Evolutionary conservation across 64 coral and sea anemone genomes (phyloP), one percentile per base, ranked within the genome.

Genomic region (Actinia equina): DNA sequence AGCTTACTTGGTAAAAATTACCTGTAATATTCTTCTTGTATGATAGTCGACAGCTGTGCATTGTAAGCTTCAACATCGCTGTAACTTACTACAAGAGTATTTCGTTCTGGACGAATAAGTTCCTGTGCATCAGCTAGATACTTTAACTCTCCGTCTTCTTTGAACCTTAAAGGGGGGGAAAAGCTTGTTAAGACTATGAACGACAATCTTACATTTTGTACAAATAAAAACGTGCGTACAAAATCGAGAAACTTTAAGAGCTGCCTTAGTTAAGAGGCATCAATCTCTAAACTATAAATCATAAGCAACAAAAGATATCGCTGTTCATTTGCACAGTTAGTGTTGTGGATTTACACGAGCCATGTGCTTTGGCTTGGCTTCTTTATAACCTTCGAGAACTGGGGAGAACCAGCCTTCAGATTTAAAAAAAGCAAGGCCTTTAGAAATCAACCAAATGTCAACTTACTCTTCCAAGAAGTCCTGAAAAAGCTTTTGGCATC

Each of bases 401-500:
- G 4, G 4, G 4, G 46, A 49, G 18, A 65, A 22, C 22, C 7
- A 65, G 62, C 62, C 9, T 17, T 41, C 69, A n/a, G n/a, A 26
- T 74, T 37, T 74, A 14, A 11, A 74, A 41, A 41, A 41, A 22
- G 22, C 22, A 65, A 22, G 6, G 22, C 17, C 12, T 74, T 16
- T 14, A 11, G 37, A 59, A 52, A 41, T 61, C 14, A 10, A 77
- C 49, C 19, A 59, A 41, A 87, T 80, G 7, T 23, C 0, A 17
- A 95, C 97, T 99, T 89, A 99, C 97, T 99, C 97, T 91, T 99
- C 97, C 20, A 99, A 93, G 85, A 99, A 99, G 82, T 99, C 97
- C 80, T 99, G 97, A 86, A 99, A 99, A 77, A 99, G 93, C 86
- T 99, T 99, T 86, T 99, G 97, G 49, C 93, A 99, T 83, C 93